phyloP scores from a whole-genome alignment of 2,888 invertebrate genomes.

The Nephrocerus scutellatus region DNA sequence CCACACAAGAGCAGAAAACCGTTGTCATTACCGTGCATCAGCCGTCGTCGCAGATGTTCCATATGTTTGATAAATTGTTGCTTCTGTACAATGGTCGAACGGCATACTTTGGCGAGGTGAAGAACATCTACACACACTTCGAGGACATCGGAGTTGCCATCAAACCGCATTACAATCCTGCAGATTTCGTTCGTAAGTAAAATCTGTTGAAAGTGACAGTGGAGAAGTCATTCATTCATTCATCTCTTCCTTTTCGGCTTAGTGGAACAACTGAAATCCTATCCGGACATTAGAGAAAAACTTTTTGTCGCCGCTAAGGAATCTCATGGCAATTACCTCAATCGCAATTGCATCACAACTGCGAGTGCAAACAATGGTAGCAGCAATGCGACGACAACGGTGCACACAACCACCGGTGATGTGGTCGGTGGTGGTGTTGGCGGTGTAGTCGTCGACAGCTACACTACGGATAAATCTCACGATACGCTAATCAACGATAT shows the following conservation, averaged over 20 bases:
- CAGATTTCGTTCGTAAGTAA: conserved; percentile 71
- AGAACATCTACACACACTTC: conserved; percentile 66
- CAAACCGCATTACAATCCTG: conserved; percentile 73
- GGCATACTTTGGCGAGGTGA: conserved; percentile 68
- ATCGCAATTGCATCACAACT: conserved; percentile 35
- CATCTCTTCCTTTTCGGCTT: no score
- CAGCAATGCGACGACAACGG: neutral
- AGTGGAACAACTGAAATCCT: conserved; percentile 73
- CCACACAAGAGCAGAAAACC: conserved; percentile 68
- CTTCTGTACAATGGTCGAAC: conserved; percentile 64
- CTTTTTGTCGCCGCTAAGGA: conserved; percentile 61
- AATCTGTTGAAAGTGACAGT: neutral
- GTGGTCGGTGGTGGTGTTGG: conserved; percentile 48
- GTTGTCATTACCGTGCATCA: conserved; percentile 76
- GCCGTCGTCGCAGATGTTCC: conserved; percentile 77
- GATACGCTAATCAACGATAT: conserved; percentile 39
- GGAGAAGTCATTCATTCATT: neutral
- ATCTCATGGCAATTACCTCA: conserved; percentile 50
- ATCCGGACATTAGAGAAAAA: conserved; percentile 59
- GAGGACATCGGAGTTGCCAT: conserved; percentile 62
- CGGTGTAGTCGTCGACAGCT: conserved; percentile 9
- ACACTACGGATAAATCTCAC: conserved; percentile 27
- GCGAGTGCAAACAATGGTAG: conserved; percentile 7
- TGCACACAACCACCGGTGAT: neutral
- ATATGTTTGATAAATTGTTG: conserved; percentile 71